Base-by-base conservation (phyloP, 2,888 invertebrate species). In the Hyposoter dolosus region DNA sequence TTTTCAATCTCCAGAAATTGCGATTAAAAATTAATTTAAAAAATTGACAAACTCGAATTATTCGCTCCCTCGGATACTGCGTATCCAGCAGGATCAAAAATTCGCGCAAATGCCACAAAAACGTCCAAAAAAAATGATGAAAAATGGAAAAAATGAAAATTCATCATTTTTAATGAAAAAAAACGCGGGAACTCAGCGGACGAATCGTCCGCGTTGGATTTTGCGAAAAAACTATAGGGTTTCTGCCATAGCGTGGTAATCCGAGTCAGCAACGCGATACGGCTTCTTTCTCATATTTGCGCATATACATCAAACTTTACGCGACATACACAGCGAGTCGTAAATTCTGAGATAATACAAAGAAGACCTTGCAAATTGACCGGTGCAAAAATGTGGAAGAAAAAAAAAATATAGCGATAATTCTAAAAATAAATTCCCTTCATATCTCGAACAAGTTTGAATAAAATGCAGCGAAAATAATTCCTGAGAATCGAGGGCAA, bases 231-330 rank as follows among this genome's bases (percentile, higher is more conserved):
- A 43, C 43, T 23, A 19, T 43, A 19, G 12, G 43, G 23, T 43
- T 68, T 43, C 19, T 43, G 23, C 23, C n/a, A 15, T 43, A 43
- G 68, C 23, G 3, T 43, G 7, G 69, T 28, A 69, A 69, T 45
- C 7, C 69, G 69, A 69, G 69, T 9, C 15, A 9, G 28, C 28
- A 28, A 32, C 15, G 17, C 47, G 47, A 47, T 69, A 47, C 7
- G 69, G 47, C 69, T 47, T 69, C 69, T 69, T 28, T n/a, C 15
- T 47, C 6, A 69, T 65, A 65, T 69, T 69, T 45, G 47, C 69
- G 15, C 47, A 28, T 6, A 45, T 6, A 45, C 69, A 69, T 47
- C 32, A 17, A 17, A 15, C 23, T 0, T 15, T 45, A 17, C 7
- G 17, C 28, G 69, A 7, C 3, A 23, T 15, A 45, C 63, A 32